A percentile compares a stretch with the other conserved stretches of the same genome.
phyloP scores from a whole-genome alignment of 2,113 vertebrate species.

The Neolamprologus sp. region DNA sequence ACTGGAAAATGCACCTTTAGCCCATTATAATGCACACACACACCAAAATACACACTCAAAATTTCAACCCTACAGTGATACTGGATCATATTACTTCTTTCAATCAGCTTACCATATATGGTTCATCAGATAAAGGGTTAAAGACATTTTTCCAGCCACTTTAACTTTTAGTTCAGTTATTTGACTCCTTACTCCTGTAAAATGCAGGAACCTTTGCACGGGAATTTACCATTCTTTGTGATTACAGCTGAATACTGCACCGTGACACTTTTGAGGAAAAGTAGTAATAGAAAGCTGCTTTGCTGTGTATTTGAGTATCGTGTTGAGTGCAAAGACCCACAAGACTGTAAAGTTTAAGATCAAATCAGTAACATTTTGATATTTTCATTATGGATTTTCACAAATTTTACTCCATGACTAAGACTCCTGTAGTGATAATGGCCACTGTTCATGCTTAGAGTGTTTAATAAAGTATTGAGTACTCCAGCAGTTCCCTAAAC shows the following conservation, averaged over 20 bases:
- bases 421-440: neutral
- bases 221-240: neutral
- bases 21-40: neutral
- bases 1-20: neutral
- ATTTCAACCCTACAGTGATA: neutral
- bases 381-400: neutral
- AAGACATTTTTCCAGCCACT: neutral
- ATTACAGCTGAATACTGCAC: neutral
- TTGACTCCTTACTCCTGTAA: neutral
- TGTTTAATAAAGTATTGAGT: neutral
- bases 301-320: neutral
- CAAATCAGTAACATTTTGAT: neutral
- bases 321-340: neutral
- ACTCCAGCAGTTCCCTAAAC: neutral
- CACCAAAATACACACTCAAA: neutral
- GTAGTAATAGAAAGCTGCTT: neutral
- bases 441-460: neutral
- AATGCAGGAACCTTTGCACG: neutral
- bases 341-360: neutral
- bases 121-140: neutral
- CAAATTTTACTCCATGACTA: neutral
- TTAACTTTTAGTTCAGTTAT: neutral
- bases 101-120: accelerated
- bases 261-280: neutral
- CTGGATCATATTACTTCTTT: neutral